Evolutionary conservation across 2,113 vertebrate species (phyloP).

Genomic region (Lontra canadensis): DNA sequence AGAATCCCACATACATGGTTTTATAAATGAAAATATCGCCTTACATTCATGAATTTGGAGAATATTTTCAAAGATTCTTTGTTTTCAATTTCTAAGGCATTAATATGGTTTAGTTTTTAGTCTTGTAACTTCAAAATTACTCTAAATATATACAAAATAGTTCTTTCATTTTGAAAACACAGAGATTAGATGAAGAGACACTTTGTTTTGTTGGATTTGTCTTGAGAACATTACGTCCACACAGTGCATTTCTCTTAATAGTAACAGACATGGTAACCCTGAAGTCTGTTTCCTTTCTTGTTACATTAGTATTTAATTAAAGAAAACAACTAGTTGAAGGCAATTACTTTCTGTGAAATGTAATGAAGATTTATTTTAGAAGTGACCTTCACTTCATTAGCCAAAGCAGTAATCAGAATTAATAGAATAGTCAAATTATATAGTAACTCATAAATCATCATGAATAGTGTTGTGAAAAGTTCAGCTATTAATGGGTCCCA

Average conservation of each 20-base stretch:
- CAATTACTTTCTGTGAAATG: conserved; percentile 88
- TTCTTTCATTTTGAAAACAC: conserved; percentile 54
- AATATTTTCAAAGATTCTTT: conserved; percentile 11
- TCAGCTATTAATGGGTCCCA: conserved; percentile 87
- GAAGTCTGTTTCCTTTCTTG: conserved; percentile 85
- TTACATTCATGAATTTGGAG: conserved; percentile 24
- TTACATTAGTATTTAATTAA: conserved; percentile 93
- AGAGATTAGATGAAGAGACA: conserved; percentile 64
- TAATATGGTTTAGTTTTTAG: neutral
- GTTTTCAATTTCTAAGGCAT: neutral
- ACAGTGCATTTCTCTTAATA: conserved; percentile 68
- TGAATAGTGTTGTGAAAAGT: conserved; percentile 86
- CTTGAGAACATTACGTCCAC: conserved; percentile 69
- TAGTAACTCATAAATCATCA: conserved; percentile 93
- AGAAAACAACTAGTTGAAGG: conserved; percentile 90
- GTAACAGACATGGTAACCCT: conserved; percentile 78
- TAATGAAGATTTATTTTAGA: conserved; percentile 94
- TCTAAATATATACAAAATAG: conserved; percentile 24
- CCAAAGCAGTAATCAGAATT: conserved; percentile 92
- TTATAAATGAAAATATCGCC: conserved; percentile 32
- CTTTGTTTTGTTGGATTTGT: conserved; percentile 76
- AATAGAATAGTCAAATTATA: conserved; percentile 96
- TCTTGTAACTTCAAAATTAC: conserved; percentile 43
- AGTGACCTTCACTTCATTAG: conserved; percentile 92
- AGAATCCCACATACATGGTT: neutral